Percentiles rank a stretch among this genome's conserved stretches.
phyloP scores from a whole-genome alignment of 2,797 vertebrate species.

The Crocidura indochinensis region DNA sequence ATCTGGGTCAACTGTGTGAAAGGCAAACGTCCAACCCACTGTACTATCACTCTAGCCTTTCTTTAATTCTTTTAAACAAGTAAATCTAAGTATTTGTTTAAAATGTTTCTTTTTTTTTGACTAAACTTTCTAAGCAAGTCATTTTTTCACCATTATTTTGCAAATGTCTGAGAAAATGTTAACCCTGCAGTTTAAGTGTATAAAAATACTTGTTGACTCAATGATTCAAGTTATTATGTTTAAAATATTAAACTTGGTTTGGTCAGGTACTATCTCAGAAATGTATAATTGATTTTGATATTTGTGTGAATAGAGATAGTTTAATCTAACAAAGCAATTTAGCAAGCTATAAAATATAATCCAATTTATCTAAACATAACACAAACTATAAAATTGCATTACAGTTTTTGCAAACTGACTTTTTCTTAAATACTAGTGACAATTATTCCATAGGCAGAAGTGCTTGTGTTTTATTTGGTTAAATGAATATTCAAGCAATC shows the following conservation, averaged over 20 bases:
- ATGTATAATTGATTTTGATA: not conserved
- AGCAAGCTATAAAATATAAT: slow-evolving; percentile 58
- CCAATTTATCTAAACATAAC: not conserved
- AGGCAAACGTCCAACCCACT: too few species aligned
- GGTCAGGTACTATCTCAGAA: not conserved
- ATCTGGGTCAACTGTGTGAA: too few species aligned
- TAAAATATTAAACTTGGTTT: slow-evolving; percentile 58
- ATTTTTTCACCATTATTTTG: not conserved
- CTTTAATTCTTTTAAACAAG: slow-evolving; percentile 35
- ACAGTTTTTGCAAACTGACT: slow-evolving; percentile 28
- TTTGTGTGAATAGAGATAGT: slow-evolving; percentile 7
- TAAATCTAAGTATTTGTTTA: slow-evolving; percentile 29
- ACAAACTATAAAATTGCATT: slow-evolving; percentile 11
- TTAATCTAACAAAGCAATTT: not conserved
- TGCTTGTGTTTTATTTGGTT: slow-evolving; percentile 25
- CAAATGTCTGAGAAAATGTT: not conserved
- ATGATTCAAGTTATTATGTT: not conserved
- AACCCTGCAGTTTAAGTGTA: not conserved
- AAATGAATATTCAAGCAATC: slow-evolving; percentile 22
- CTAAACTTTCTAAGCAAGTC: not conserved
- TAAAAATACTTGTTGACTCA: slow-evolving; percentile 29
- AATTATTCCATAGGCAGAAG: not conserved
- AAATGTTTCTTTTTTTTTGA: not conserved
- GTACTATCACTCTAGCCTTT: too few species aligned
- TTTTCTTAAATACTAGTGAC: not conserved